phyloP scores from a whole-genome alignment of 2,113 vertebrate genomes.

The Proteles cristata region DNA sequence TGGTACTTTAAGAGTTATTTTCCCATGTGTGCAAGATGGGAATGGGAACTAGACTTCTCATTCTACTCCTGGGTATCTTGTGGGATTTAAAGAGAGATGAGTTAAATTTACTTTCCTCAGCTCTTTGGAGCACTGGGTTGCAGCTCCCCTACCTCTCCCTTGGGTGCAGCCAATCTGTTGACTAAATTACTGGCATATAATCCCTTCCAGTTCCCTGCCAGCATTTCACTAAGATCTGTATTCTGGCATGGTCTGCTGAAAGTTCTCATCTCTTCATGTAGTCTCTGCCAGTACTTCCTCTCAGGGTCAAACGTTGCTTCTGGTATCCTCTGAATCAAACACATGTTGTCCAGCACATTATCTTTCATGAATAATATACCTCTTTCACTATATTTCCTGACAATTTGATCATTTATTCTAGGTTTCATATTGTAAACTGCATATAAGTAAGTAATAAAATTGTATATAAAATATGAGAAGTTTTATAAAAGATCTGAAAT shows the following conservation, averaged over 20 bases:
- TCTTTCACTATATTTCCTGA: neutral
- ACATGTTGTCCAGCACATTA: neutral
- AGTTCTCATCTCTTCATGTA: neutral
- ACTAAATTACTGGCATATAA: neutral
- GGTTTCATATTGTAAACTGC: neutral
- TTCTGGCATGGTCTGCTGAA: neutral
- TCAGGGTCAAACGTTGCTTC: neutral
- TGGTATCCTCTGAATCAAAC: neutral
- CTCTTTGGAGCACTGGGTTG: neutral
- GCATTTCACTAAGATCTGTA: neutral
- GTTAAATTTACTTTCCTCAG: neutral
- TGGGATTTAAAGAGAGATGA: neutral
- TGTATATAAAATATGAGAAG: neutral
- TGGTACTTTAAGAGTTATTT: neutral
- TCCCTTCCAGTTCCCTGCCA: neutral
- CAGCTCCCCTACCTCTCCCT: neutral
- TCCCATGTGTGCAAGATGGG: neutral
- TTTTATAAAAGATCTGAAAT: neutral
- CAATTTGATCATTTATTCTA: neutral
- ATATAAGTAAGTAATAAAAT: neutral
- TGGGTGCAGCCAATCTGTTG: neutral
- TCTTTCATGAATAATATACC: neutral
- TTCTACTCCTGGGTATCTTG: neutral
- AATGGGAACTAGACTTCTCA: neutral
- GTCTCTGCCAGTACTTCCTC: neutral